A percentile compares a stretch with the other conserved stretches of the same genome.
Conservation (phyloP, 2,888 invertebrate species). For the Drosophila paramelanica region DNA sequence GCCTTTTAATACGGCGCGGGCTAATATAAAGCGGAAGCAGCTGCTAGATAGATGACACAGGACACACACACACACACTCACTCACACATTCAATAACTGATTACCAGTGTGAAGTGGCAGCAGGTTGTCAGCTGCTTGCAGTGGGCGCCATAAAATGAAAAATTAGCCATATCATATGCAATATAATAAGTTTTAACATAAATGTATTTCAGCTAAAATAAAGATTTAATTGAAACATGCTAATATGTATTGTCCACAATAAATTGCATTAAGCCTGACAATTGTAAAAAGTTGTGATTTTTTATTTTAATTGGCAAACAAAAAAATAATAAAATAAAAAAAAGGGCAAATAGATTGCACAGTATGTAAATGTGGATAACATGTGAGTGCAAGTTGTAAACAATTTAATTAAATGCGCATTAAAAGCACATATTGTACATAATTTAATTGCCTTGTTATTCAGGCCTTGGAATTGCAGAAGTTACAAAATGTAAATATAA, state of each 20-base stretch:
- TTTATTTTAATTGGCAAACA: conserved; percentile 10
- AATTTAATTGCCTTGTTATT: conserved; percentile 1
- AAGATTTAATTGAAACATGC: not conserved
- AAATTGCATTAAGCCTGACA: conserved; percentile 5
- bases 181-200: no score
- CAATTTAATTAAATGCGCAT: conserved; percentile 41
- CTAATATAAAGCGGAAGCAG: conserved; percentile 56
- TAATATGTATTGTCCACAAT: not conserved
- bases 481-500: not conserved
- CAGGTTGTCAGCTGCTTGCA: conserved; percentile 25
- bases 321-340: not conserved
- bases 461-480: not conserved
- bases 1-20: conserved; percentile 30
- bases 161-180: conserved; percentile 42
- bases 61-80: conserved; percentile 7
- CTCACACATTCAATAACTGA: conserved; percentile 19
- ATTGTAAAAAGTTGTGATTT: conserved; percentile 12
- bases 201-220: no score
- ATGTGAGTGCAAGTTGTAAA: conserved; percentile 36
- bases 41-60: conserved; percentile 36
- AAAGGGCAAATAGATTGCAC: conserved; percentile 20
- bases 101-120: conserved; percentile 40
- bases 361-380: conserved; percentile 15
- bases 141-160: conserved; percentile 22
- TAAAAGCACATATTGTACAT: conserved; percentile 1